phyloP scores from a whole-genome alignment of 2,888 invertebrate genomes.

The Hyles lineata region DNA sequence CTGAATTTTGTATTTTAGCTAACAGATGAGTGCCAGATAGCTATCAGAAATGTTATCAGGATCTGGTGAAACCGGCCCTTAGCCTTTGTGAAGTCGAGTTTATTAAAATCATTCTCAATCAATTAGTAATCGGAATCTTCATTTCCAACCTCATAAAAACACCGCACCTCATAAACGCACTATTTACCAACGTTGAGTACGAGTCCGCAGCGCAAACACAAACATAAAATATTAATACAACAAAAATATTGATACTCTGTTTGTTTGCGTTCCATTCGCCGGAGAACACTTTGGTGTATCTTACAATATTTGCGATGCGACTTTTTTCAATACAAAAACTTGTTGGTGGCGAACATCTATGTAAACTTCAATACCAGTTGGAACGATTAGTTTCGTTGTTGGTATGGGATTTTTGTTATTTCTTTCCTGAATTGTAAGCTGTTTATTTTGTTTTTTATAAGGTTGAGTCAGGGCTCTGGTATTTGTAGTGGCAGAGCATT shows the following conservation, averaged over 20 bases:
- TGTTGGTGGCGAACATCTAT: conserved; percentile 7
- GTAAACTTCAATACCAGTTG: neutral
- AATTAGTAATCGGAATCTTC: no score
- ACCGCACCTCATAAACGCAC: neutral
- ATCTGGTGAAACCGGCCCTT: no score
- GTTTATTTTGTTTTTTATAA: no score
- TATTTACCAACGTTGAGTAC: neutral
- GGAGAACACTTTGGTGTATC: conserved; percentile 16
- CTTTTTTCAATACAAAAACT: conserved; percentile 16
- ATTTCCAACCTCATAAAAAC: no score
- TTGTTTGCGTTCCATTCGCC: conserved; percentile 12
- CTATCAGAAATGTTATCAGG: no score
- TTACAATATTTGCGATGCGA: conserved; percentile 16
- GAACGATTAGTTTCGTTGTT: neutral
- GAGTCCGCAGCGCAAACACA: conserved; percentile 22
- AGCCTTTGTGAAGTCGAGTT: no score
- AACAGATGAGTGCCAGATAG: no score
- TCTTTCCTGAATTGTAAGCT: no score
- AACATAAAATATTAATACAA: conserved; percentile 23
- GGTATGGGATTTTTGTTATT: neutral
- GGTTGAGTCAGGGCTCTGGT: no score
- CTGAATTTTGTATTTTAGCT: no score
- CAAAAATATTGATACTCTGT: conserved; percentile 18
- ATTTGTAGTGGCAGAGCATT: no score
- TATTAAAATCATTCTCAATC: no score